Base-by-base conservation (phyloP, 2,888 invertebrate genomes). In the Andrena camellia region DNA sequence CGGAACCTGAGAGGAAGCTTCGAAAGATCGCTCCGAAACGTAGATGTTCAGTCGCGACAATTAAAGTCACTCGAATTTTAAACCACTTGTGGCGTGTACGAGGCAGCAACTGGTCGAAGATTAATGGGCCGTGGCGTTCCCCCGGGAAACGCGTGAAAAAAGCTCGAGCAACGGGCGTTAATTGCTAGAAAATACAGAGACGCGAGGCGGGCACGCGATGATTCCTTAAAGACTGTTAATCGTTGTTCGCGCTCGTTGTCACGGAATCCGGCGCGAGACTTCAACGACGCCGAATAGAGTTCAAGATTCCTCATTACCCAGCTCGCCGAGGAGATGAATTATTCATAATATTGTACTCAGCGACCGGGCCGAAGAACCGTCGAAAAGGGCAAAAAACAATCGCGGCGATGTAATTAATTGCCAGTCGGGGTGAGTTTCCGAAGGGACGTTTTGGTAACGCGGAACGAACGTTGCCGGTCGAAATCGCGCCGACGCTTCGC, bases 71-170 rank as follows among this genome's bases (percentile, higher is more conserved):
- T 84, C 73, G 86, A 86, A 86, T 86, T 86, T 86, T 64, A 71
- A 81, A 83, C 85, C 87, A 87, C 85, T 87, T 79, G 87, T 87
- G 64, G 83, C 78, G n/a, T 68, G 29, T 66, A 67, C 35, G 57
- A 31, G 23, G 70, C 52, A 69, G 72, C 68, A 57, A 67, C 67
- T 66, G 50, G 64, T 59, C 31, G 60, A 83, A 85, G 87, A 87
- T 87, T 85, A 83, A 87, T 83, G 77, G 70, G 26, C 60, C 31
- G n/a, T 59, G 52, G 20, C 68, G 50, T 59, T 48, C 64, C 35
- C 63, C 60, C 13, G 29, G 57, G 63, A 64, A 71, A 64, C 52
- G 59, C 50, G 52, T 64, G 8, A 50, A 68, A 33, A 75, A 69
- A 66, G 26, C 10, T 2, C 31, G 13, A 48, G 7, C 70, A 64